Base-by-base conservation (phyloP, 2,888 invertebrate genomes). In the Stenchaetothrips biformis region DNA sequence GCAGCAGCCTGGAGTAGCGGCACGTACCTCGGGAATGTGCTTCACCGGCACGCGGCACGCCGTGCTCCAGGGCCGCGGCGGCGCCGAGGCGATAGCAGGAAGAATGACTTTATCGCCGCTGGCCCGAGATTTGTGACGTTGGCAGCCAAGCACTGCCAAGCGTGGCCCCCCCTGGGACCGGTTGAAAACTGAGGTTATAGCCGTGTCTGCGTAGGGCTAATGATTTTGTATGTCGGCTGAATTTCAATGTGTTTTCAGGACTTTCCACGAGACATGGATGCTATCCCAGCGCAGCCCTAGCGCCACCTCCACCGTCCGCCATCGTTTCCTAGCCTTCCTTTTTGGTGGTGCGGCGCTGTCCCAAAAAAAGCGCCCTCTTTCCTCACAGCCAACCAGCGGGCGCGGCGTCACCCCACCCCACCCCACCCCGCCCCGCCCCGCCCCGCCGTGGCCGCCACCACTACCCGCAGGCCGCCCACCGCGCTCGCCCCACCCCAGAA, bases 21-120 rank as follows among this genome's bases (percentile, higher is more conserved):
- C 67, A 74, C 67, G 67, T 74, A 74, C 67, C 4, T 25, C 21
- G 67, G 67, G 67, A 74, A 74, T 74, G 67, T 25, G 21, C 67
- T 67, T 9, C 67, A 7, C 53, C 6, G 37, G 53, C 53, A 16
- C 53, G 53, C 13, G 53, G 2, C 53, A 16, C 13, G 53, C 13
- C 53, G 53, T 9, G 53, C 13, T 7, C 37, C 37, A 37, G 37
- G 37, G 37, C 37, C 37, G 37, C 37, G 2, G 4, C 1, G 37
- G 37, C 37, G 53, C 2, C 13, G 53, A 9, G 53, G 13, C 53
- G 53, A 9, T 9, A 9, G 53, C 59, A 13, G 13, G 59, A 13
- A 37, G 37, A 59, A 59, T 59, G 67, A 74, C 67, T 74, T 74
- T 74, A 74, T 74, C 67, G 67, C 67, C 7, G 6, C 53, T 53